Percentiles rank a stretch among this genome's conserved stretches.
phyloP scores from a whole-genome alignment of 2,113 vertebrate genomes.

The Sinocyclocheilus anophthalmus region DNA sequence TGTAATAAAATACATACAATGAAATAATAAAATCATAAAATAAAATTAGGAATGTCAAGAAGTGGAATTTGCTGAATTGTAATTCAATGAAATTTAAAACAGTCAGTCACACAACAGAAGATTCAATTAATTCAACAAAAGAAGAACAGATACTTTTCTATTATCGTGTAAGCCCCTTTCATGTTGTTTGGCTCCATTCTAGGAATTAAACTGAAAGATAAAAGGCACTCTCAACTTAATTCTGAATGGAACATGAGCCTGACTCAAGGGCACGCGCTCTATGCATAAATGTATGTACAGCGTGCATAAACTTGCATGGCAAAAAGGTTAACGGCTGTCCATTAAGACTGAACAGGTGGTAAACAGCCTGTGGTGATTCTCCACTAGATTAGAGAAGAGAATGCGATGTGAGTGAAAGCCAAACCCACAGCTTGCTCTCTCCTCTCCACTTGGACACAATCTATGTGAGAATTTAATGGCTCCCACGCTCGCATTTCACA shows the following conservation, averaged over 20 bases:
- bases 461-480: constrained; percentile 33
- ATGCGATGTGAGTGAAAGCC: constrained; percentile 8
- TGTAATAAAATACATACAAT: too few relatives aligned
- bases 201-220: neutral
- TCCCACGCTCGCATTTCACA: constrained; percentile 40
- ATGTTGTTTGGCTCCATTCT: neutral
- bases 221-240: neutral
- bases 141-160: neutral
- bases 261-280: neutral
- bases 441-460: constrained; percentile 28
- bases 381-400: constrained; percentile 24
- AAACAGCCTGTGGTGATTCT: constrained; percentile 26
- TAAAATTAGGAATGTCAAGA: too few relatives aligned
- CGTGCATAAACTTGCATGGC: neutral
- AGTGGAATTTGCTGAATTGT: too few relatives aligned
- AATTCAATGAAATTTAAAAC: too few relatives aligned
- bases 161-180: neutral
- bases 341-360: constrained; percentile 28
- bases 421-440: constrained; percentile 42
- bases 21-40: too few relatives aligned
- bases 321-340: constrained; percentile 14
- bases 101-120: too few relatives aligned
- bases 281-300: neutral
- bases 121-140: neutral
- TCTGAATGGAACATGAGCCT: neutral